These are phyloP conservation scores for Archips crataeganus DNA, from an alignment of 2,888 invertebrate genomes.

Conservation along the genomic window DNA sequence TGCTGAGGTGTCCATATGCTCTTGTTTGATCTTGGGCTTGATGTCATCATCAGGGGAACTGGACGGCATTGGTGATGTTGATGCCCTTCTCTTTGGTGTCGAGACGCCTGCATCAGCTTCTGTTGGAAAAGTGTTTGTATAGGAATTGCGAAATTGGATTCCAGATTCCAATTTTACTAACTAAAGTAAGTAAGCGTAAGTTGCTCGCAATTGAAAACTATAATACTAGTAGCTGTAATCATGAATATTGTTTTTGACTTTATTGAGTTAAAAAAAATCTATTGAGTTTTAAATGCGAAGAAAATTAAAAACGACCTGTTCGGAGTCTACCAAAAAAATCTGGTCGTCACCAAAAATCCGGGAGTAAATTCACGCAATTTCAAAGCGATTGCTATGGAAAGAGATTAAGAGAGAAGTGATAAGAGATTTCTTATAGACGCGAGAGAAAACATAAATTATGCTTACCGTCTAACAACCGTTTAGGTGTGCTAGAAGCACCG, in stretches of 20 bases:
- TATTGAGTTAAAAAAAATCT: too few relatives aligned
- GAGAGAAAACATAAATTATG: background rate
- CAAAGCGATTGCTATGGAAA: too few relatives aligned
- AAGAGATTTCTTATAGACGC: background rate
- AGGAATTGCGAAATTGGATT: background rate
- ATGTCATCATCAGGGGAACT: constrained; percentile 83
- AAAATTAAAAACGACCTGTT: too few relatives aligned
- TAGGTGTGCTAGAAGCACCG: constrained; percentile 93
- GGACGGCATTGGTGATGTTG: constrained; percentile 83
- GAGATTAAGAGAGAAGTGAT: background rate
- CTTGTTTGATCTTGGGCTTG: constrained; percentile 88
- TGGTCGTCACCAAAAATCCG: background rate
- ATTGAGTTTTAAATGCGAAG: too few relatives aligned
- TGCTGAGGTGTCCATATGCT: constrained; percentile 88
- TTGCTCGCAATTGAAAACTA: too few relatives aligned
- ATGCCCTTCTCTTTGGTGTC: constrained; percentile 87
- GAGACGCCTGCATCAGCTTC: constrained; percentile 84
- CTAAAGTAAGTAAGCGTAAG: background rate
- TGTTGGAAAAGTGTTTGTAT: constrained; percentile 42
- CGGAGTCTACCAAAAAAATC: too few relatives aligned
- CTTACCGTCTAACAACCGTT: constrained; percentile 87
- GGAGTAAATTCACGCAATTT: too few relatives aligned
- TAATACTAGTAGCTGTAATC: too few relatives aligned
- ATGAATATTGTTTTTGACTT: too few relatives aligned
- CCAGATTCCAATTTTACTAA: background rate